Base-by-base conservation (phyloP, 2,113 vertebrate species). In the Gobiocypris rarus region DNA sequence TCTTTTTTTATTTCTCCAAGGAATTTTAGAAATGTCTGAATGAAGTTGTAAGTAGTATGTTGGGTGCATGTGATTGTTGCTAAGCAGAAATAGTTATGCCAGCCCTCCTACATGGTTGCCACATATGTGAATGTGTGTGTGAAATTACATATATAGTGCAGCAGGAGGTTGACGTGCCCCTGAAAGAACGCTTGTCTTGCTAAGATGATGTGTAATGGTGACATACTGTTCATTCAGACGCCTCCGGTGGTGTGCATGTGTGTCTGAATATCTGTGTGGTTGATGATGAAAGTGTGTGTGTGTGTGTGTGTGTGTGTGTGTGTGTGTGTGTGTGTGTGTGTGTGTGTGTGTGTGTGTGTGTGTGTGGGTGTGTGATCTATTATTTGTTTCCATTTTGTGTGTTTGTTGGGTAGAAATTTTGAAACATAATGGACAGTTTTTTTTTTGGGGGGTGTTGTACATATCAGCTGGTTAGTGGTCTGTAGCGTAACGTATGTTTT, bases 101-200 rank as follows among this genome's bases (percentile, higher is more conserved):
- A 61, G 56, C 56, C 8, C 38, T 77, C 84, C 85, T 43, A 26
- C 88, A 85, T 80, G 84, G 41, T 69, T 75, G 67, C 6, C 34
- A n/a, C 69, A 4, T 85, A 83, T 75, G 83, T 81, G 83, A 77
- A 73, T 73, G 22, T 75, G 43, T 54, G 56, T 43, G 0, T 56
- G n/a, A 38, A 58, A 58, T 59, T 26, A 45, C 8, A 5, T 45
- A 43, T 56, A 24, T 78, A 78, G 13, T n/a, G n/a, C n/a, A 26
- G 59, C 54, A 78, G 75, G n/a, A 61, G 56, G 34, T 56, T 61
- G 54, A 45, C 8, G 38, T 38, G 34, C n/a, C 75, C 38, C 75
- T 43, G 31, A 26, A 63, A 61, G 14, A 63, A 26, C 4, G 38
- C 56, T 77, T 59, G 54, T 28, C n/a, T 74, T 24, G 14, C 31